Evolutionary conservation across 2,113 vertebrate species (phyloP), one percentile per base, ranked within the genome.

Genomic region (Trichechus manatus): DNA sequence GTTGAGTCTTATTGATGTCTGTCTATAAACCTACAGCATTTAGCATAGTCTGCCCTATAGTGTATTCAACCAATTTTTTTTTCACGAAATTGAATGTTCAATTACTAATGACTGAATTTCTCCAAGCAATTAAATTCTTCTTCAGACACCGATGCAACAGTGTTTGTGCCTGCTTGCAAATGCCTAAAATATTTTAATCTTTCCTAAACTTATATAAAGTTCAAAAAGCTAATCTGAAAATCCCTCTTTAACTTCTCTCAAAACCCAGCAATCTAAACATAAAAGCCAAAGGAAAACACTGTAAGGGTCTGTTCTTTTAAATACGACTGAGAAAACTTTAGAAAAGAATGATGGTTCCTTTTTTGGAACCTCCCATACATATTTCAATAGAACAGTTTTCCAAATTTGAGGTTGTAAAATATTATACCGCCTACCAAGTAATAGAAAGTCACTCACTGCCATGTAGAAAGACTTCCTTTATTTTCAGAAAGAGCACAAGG

Each of bases 381-480:
- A 87, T 89, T 89, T 86, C 79, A 91, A 47, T 14, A 85, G 93
- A 89, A 68, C 11, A 85, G 29, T 83, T 87, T 93, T 96, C 13
- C 82, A 94, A 80, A 42, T 91, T 59, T 89, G 31, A 95, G 20
- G 79, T 14, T 88, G 78, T 27, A 96, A 97, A 97, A 94, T 61
- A 96, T 74, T 70, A 80, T 92, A 89, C 90, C 70, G 87, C 87
- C 91, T 94, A 95, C 33, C 42, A 97, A 89, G 93, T 64, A 80
- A 95, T 4, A 96, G 89, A 82, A 91, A 95, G 95, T 66, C 31
- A 80, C 74, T 96, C 87, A 33, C 79, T 95, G 36, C 39, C 82
- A 42, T 39, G 10, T 29, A 66, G 68, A 78, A 87, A 87, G 85
- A 95, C 33, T 72, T 47, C 77, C 68, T 93, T 90, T 47, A 63